A percentile compares a stretch with the other conserved stretches of the same genome.
These are phyloP conservation scores for Erythrocebus patas DNA, from an alignment of 2,113 vertebrate species.

Conservation along the genomic window DNA sequence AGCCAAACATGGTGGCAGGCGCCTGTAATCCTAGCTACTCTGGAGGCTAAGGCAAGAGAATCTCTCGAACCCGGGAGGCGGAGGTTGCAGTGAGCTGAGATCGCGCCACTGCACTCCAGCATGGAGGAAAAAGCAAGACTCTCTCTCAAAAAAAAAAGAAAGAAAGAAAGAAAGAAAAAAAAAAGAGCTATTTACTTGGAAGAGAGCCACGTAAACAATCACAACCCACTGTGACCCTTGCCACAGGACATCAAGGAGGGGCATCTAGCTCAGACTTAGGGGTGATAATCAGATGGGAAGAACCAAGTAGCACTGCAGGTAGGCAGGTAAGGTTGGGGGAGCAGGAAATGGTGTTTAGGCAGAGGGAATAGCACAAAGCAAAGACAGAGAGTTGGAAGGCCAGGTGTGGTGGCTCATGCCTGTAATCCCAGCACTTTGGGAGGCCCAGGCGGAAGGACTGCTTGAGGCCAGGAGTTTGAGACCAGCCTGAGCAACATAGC, in stretches of 20 bases:
- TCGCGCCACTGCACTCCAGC: not conserved
- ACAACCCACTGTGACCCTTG: not conserved
- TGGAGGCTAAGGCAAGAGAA: not conserved
- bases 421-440: too few relatives aligned
- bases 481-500: too few relatives aligned
- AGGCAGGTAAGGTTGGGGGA: not conserved
- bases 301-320: not conserved
- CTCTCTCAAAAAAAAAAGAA: not conserved
- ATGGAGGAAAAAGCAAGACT: not conserved
- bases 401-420: too few relatives aligned
- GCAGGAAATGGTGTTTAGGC: not conserved
- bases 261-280: not conserved
- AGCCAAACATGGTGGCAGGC: not conserved
- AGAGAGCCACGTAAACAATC: not conserved
- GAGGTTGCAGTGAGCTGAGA: not conserved
- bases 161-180: too few relatives aligned
- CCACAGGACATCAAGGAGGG: not conserved
- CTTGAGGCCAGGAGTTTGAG: too few relatives aligned
- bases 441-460: too few relatives aligned
- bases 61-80: not conserved
- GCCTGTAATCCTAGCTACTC: not conserved
- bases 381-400: not conserved
- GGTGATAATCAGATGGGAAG: not conserved
- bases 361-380: not conserved
- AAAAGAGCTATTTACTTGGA: not conserved